Evolutionary conservation across 2,113 vertebrate species (phyloP), one percentile per base, ranked within the genome.

Genomic region (Heterotis niloticus): DNA sequence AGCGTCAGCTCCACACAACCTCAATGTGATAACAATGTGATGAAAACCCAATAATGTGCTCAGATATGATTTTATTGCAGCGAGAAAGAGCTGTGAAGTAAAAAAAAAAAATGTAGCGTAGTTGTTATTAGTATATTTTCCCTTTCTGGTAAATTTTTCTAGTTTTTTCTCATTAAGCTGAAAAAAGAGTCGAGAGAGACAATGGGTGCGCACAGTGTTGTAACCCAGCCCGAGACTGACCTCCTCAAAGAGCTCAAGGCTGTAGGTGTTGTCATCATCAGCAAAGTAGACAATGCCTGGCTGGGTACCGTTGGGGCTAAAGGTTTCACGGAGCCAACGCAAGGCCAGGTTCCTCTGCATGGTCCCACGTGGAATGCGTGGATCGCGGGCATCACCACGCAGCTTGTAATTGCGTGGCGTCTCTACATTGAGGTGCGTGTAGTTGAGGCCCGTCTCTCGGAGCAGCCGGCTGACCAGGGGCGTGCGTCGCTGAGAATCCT

Each of bases 391-490:
- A 76, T 98, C 98, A 0, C 95, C 97, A 1, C 96, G 89, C 82
- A 98, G 89, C 90, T 98, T 99, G 91, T 99, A 99, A 91, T 98
- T 98, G 75, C 95, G 94, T 0, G 98, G 98, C 0, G 98, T 99
- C 92, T 99, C 98, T 76, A 99, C 97, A 0, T 99, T 98, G 82
- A 99, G 94, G 87, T 99, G 98, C 0, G 98, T 99, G 92, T 99
- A 99, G 93, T 99, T 99, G 4, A 99, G 95, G 44, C 97, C 97
- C 0, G 95, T 98, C 86, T 99, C 96, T 5, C 93, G 91, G 83
- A 99, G 94, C 81, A 98, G 93, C 20, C 93, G 92, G 0, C 95
- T 95, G 17, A 98, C 94, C 5, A 98, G 93, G 0, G 95, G 87
- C 0, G 97, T 98, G 71, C 97, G 93, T 44, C 95, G 90, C 59